These are phyloP conservation scores for Bombyx mori DNA, from an alignment of 1,140 invertebrate genomes.

Conservation along the genomic window ASM3026992v2 NC_085129.1:10789001-10789500, in stretches of 20 bases:
- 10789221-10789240: constrained; percentile 55
- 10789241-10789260: constrained; percentile 46
- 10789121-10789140: constrained; percentile 60
- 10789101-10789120: constrained; percentile 66
- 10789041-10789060: constrained; percentile 62
- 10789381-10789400: constrained; percentile 38
- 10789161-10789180: constrained; percentile 50
- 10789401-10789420: constrained; percentile 43
- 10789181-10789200: constrained; percentile 45
- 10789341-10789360: constrained; percentile 58
- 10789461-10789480: constrained; percentile 57
- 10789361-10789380: constrained; percentile 60
- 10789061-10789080: constrained; percentile 69
- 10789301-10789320: constrained; percentile 41
- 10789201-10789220: constrained; percentile 58
- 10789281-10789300: constrained; percentile 50
- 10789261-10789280: constrained; percentile 50
- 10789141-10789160: constrained; percentile 65
- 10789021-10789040: constrained; percentile 54
- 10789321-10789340: constrained; percentile 50
- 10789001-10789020: constrained; percentile 62
- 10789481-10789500: constrained; percentile 64
- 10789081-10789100: constrained; percentile 71
- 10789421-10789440: constrained; percentile 58
- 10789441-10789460: constrained; percentile 60